These are phyloP conservation scores for Agrypnia vestita DNA, from an alignment of 1,140 invertebrate species.

Conservation along the genomic window DNA sequence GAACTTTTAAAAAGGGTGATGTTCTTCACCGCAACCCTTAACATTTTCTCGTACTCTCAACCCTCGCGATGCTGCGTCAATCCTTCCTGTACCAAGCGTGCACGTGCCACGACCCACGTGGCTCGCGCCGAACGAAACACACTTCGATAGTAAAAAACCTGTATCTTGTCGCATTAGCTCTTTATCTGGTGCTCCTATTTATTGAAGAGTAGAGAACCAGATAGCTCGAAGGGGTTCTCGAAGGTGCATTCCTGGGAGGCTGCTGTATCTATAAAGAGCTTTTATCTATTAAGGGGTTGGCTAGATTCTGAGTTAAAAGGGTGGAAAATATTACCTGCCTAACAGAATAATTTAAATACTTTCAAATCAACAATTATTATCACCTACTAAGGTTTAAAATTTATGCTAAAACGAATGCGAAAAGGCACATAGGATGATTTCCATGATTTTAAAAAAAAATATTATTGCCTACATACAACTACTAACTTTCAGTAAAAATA, in stretches of 20 bases:
- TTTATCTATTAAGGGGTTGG: background rate
- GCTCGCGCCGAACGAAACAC: background rate
- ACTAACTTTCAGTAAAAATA: too few relatives aligned
- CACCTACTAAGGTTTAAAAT: too few relatives aligned
- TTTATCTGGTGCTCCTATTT: slow-evolving; percentile 30
- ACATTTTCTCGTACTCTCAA: background rate
- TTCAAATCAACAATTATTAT: too few relatives aligned
- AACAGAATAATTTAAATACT: too few relatives aligned
- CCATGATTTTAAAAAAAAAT: too few relatives aligned
- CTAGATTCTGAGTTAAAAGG: too few relatives aligned
- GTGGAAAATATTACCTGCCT: too few relatives aligned
- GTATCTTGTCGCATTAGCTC: slow-evolving; percentile 18
- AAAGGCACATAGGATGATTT: too few relatives aligned
- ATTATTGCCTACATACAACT: too few relatives aligned
- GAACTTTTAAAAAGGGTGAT: slow-evolving; percentile 9
- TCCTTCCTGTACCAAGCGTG: background rate
- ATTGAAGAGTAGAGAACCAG: background rate
- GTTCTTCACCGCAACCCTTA: slow-evolving; percentile 11
- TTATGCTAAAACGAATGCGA: too few relatives aligned
- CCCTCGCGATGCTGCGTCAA: slow-evolving; percentile 25
- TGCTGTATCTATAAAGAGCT: background rate
- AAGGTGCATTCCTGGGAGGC: background rate
- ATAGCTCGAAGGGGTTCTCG: background rate
- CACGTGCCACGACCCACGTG: slow-evolving; percentile 21
- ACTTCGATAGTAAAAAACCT: slow-evolving; percentile 11